Evolutionary conservation across 2,797 vertebrate species (phyloP).

Genomic region (Xerus rutilus): DNA sequence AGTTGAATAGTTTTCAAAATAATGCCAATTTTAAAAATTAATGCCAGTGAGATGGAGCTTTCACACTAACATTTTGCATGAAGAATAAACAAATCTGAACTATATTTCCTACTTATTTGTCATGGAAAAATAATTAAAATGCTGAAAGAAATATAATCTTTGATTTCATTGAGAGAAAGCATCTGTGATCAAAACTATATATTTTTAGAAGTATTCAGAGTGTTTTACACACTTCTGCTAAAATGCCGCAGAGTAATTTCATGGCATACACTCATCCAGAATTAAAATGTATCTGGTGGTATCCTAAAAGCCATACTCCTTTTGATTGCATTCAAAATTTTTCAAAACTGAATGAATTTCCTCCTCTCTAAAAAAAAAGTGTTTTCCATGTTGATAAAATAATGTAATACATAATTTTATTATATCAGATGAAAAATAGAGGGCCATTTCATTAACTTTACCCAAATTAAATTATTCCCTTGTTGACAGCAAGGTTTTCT

Average conservation of each 20-base stretch:
- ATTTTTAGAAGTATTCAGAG: not conserved
- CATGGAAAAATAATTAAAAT: not conserved
- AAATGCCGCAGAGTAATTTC: not conserved
- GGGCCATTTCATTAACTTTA: not conserved
- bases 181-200: not conserved
- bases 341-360: not conserved
- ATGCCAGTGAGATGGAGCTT: not conserved
- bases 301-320: not conserved
- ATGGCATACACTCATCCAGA: not conserved
- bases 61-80: not conserved
- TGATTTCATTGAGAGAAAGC: not conserved
- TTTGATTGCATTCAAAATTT: not conserved
- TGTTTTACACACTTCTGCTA: not conserved
- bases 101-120: not conserved
- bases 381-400: not conserved
- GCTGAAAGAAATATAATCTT: not conserved
- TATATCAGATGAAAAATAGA: not conserved
- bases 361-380: not conserved
- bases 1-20: not conserved
- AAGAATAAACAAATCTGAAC: not conserved
- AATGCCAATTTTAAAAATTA: not conserved
- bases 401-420: not conserved
- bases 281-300: not conserved
- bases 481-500: not conserved
- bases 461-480: not conserved